Conservation (phyloP, 2,888 invertebrate genomes). For the Dryadula phaetusa region DNA sequence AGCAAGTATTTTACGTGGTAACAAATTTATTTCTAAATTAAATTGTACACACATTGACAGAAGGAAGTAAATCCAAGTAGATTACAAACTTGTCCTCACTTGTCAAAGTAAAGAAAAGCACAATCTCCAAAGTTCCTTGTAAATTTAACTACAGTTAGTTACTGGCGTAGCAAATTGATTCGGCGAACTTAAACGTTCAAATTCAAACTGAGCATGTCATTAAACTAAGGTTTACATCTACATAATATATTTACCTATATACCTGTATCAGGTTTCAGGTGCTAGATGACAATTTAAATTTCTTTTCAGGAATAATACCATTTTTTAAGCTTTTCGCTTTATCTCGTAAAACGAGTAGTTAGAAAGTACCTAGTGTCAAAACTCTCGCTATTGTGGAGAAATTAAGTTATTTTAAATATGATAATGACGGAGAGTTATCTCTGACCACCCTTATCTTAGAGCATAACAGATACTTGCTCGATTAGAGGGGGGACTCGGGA, state of each 20-base stretch:
- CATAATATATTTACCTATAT: too few relatives aligned
- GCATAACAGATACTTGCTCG: too few relatives aligned
- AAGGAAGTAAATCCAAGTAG: neutral
- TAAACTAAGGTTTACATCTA: neutral
- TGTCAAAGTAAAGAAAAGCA: conserved; percentile 7
- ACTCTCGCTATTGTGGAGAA: too few relatives aligned
- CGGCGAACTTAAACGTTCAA: neutral
- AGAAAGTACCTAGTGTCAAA: neutral
- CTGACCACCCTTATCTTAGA: too few relatives aligned
- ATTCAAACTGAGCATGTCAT: neutral
- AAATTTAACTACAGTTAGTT: conserved; percentile 11
- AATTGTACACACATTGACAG: neutral
- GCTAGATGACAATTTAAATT: too few relatives aligned
- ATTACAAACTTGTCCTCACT: neutral
- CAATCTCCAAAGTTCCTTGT: neutral
- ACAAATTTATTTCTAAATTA: neutral
- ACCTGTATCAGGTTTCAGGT: neutral
- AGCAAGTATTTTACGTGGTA: neutral
- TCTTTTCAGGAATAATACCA: too few relatives aligned
- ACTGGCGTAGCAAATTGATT: neutral
- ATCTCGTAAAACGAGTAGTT: too few relatives aligned
- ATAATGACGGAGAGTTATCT: too few relatives aligned
- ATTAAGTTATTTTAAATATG: too few relatives aligned
- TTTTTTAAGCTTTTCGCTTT: too few relatives aligned
- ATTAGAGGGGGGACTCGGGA: too few relatives aligned